Evolutionary conservation across 2,113 vertebrate species (phyloP), one percentile per base, ranked within the genome.

Genomic region (Anoplopoma fimbria): DNA sequence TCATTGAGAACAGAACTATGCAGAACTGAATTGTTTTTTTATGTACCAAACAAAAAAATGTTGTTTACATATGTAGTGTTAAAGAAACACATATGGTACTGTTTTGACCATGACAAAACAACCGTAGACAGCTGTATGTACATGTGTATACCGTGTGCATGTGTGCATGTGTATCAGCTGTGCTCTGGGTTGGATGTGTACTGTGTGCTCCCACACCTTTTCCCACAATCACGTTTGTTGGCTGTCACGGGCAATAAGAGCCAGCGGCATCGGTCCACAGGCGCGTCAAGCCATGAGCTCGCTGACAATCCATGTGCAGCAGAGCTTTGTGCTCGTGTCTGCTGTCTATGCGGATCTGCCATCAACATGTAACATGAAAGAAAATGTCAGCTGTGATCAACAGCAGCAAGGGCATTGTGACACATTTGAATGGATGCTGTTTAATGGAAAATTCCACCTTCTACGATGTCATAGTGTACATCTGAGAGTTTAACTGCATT

Each of bases 241-340:
- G 19, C 74, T 86, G 88, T 77, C 85, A 81, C 61, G 57, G 82
- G 72, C 29, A 81, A 78, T 78, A 55, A 83, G 45, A 73, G 62
- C 62, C 2, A 31, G 58, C 57, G 77, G 86, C 70, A 75, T 71
- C 21, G 57, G 61, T 77, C 79, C 69, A 53, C 9, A 38, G 75
- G 69, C 47, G 55, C 68, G 67, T 77, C 31, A 68, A 81, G 81
- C 81, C 33, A 87, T 76, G 75, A 92, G 77, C 77, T 88, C 79
- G 25, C 76, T 88, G 86, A 86, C 85, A 69, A 40, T 84, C 69
- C 55, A 27, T 77, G 86, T 70, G 58, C 10, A 0, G 15, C 38
- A 6, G 61, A 29, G 51, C 57, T 38, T 40, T 42, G 63, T 77
- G 79, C 47, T 53, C 17, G 58, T 62, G 82, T 74, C 58, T 55